phyloP scores from a whole-genome alignment of 2,797 vertebrate species.

The Cyprinella venusta region DNA sequence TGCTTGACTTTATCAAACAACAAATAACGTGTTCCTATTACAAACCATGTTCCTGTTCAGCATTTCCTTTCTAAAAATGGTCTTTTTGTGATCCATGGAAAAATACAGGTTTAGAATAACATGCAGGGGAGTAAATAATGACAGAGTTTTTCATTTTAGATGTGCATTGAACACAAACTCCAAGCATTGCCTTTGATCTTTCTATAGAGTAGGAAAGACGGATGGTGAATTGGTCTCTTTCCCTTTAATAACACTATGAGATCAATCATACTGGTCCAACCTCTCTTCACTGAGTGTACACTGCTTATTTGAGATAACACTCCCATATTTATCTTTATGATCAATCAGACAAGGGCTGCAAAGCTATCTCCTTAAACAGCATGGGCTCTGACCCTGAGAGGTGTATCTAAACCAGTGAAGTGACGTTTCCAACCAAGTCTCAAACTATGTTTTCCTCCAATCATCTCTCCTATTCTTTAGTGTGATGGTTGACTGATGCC shows the following conservation, averaged over 20 bases:
- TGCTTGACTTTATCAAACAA: too few relatives aligned
- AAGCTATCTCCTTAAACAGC: not conserved
- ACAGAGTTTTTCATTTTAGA: not conserved
- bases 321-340: slow-evolving; percentile 3
- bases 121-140: not conserved
- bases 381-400: slow-evolving; percentile 1
- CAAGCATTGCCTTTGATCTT: not conserved
- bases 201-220: not conserved
- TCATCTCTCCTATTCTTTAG: not conserved
- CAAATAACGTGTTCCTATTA: too few relatives aligned
- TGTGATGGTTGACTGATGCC: not conserved
- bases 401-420: not conserved
- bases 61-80: not conserved
- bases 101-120: not conserved
- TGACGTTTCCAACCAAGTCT: not conserved
- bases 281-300: not conserved
- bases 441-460: not conserved
- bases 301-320: slow-evolving; percentile 39
- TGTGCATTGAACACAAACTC: not conserved
- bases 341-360: not conserved
- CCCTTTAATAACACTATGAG: not conserved
- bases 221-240: not conserved
- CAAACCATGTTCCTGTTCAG: too few relatives aligned
- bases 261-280: slow-evolving; percentile 12
- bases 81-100: not conserved